Evolutionary conservation across 2,888 invertebrate genomes (phyloP), one percentile per base, ranked within the genome.

Genomic region (Pterobdella sp.): DNA sequence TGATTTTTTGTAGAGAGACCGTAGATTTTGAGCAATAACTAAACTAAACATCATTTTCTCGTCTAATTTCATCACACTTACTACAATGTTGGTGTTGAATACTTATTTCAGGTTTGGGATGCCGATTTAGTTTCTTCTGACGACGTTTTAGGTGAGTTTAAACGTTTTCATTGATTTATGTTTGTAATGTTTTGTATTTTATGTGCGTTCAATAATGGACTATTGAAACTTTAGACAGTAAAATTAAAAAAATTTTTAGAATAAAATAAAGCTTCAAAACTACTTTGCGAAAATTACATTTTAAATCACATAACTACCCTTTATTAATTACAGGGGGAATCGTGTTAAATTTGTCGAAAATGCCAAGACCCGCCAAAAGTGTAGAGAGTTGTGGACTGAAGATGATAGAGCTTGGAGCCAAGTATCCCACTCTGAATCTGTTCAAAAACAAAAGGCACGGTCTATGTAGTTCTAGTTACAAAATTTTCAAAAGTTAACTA

Each of bases 301-400:
- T n/a, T n/a, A n/a, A n/a, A n/a, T n/a, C n/a, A n/a, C n/a, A n/a
- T n/a, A n/a, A n/a, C n/a, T n/a, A n/a, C n/a, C n/a, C n/a, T n/a
- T n/a, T 18, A 63, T 10, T 26, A n/a, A 7, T 14, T 26, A 29
- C 69, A 80, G 80, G 80, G 35, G 74, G 76, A 14, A 74, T 80
- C 1, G 74, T 73, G 1, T 69, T 81, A 49, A 75, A 78, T 63
- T 72, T 81, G 66, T 78, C 78, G 63, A 75, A 79, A 14, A 79
- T 82, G 64, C 81, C 80, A 7, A 77, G 80, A 22, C 82, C 82
- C 1, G 79, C 82, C 1, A 80, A 81, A 72, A 76, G 80, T 36
- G 89, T 91, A 0, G 91, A 92, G 79, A 86, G 90, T 0, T 93
- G 93, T 82, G 90, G 90, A 0, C 84, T 92, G 73, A 88, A 90